Percentiles rank a stretch among this genome's conserved stretches.
These are phyloP conservation scores for Myotis daubentonii DNA, from an alignment of 2,797 vertebrate genomes.

Conservation along the genomic window DNA sequence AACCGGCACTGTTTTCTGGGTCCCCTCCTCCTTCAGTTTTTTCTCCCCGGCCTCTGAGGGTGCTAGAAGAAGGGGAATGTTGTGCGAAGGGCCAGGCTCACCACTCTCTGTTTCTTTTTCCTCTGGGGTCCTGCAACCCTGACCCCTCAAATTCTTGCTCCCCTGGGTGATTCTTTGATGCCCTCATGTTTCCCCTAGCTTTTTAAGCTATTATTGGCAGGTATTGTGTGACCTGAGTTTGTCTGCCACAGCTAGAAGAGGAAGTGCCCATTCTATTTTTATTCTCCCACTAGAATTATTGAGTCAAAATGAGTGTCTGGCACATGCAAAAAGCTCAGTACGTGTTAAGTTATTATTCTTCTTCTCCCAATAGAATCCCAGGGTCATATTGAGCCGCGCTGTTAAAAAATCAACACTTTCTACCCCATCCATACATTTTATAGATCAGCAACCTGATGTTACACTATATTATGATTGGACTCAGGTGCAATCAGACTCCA, in stretches of 20 bases:
- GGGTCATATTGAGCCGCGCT: not conserved
- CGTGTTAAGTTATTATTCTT: slow-evolving; percentile 56
- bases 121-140: not conserved
- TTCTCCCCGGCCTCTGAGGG: not conserved
- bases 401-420: slow-evolving; percentile 10
- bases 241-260: slow-evolving; percentile 10
- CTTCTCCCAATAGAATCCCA: slow-evolving; percentile 18
- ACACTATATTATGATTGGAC: not conserved
- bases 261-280: not conserved
- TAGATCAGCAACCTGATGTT: not conserved
- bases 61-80: not conserved
- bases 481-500: not conserved
- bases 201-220: not conserved
- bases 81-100: not conserved
- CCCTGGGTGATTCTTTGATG: not conserved
- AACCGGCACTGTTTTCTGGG: not conserved
- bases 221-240: not conserved
- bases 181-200: not conserved
- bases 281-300: slow-evolving; percentile 29
- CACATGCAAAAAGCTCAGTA: slow-evolving; percentile 6
- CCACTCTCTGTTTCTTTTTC: not conserved
- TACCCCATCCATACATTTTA: not conserved
- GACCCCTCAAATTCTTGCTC: not conserved
- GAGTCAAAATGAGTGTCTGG: slow-evolving; percentile 1
- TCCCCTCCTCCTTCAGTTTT: not conserved